Conservation (phyloP, 2,113 vertebrate genomes). For the Rattus rattus region DNA sequence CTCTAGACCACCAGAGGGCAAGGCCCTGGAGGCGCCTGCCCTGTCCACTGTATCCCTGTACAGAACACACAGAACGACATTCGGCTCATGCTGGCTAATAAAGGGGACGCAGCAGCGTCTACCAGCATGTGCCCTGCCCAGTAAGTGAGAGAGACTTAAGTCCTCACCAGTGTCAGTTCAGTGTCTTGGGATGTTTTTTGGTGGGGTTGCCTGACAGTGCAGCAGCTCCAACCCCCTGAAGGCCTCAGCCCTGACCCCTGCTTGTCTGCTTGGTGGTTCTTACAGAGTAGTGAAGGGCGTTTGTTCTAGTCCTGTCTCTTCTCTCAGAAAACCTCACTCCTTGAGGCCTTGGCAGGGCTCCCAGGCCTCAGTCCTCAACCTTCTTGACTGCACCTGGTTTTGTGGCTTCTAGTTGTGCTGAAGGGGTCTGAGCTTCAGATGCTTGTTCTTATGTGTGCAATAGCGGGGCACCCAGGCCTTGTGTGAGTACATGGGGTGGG, state of each 20-base stretch:
- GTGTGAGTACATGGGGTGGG: fast-evolving
- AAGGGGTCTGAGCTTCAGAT: background rate
- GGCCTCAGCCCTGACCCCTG: background rate
- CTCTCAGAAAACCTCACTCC: background rate
- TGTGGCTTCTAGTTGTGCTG: background rate
- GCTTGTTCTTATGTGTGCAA: background rate
- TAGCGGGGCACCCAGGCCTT: background rate
- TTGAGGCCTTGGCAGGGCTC: background rate
- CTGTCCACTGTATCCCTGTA: background rate
- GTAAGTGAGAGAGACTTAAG: background rate
- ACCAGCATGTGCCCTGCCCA: background rate
- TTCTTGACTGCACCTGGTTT: background rate
- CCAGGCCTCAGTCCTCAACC: background rate
- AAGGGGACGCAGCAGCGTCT: fast-evolving
- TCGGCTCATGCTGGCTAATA: fast-evolving
- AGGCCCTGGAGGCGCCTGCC: background rate
- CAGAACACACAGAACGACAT: background rate
- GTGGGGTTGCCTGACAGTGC: background rate
- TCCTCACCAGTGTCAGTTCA: background rate
- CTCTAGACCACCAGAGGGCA: background rate
- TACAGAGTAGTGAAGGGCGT: background rate
- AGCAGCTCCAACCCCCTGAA: background rate
- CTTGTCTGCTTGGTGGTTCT: background rate
- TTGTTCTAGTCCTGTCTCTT: background rate
- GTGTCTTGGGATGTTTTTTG: background rate